Evolutionary conservation across 2,888 invertebrate genomes (phyloP).

Genomic region (Mythimna impura): DNA sequence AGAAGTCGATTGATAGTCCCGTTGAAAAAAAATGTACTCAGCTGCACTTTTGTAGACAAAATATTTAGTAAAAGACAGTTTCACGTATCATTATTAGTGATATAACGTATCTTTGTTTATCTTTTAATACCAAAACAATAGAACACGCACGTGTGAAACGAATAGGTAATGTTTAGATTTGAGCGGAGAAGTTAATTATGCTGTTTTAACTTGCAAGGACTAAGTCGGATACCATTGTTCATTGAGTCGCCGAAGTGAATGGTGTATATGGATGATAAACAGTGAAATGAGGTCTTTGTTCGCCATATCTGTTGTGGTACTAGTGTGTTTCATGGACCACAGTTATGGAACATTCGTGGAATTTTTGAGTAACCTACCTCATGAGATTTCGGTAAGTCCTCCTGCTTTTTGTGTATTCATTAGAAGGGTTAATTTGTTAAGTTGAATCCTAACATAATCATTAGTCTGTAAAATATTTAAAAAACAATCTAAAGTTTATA

Average conservation of each 20-base stretch:
- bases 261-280: conserved; percentile 23
- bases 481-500: not conserved
- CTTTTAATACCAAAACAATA: not conserved
- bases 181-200: not conserved
- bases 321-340: conserved; percentile 41
- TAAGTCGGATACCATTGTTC: conserved; percentile 24
- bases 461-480: not conserved
- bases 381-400: conserved; percentile 49
- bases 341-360: conserved; percentile 41
- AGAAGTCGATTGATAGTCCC: not conserved
- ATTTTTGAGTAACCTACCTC: conserved; percentile 47
- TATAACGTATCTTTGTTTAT: not conserved
- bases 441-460: not conserved
- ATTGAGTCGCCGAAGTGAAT: not conserved
- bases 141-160: not conserved
- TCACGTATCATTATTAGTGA: not conserved
- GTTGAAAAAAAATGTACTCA: too few relatives aligned
- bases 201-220: conserved; percentile 11
- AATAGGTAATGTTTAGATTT: not conserved
- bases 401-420: conserved; percentile 5
- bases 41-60: not conserved
- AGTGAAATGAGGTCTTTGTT: conserved; percentile 47
- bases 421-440: not conserved
- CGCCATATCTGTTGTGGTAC: conserved; percentile 24
- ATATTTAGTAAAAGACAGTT: not conserved